Percentiles rank a stretch among this genome's conserved stretches.
Evolutionary conservation across 2,797 vertebrate species (phyloP).

Genomic region (Psittacula echo): DNA sequence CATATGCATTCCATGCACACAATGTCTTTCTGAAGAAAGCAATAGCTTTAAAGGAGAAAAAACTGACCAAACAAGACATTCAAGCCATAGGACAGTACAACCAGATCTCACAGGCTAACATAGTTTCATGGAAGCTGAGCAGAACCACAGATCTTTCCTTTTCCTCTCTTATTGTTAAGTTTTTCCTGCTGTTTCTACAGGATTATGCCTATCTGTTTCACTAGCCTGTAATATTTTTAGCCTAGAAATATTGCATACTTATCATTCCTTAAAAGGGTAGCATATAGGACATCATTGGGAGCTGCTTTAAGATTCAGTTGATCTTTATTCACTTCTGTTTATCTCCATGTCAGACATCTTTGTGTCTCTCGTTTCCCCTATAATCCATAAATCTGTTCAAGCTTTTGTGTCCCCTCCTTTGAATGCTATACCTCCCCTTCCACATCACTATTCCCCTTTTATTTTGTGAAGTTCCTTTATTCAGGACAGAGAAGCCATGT

Average conservation of each 20-base stretch:
- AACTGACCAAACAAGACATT: not conserved
- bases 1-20: not conserved
- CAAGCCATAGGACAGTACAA: not conserved
- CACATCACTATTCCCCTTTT: not conserved
- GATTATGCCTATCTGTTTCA: constrained; percentile 47
- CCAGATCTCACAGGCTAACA: not conserved
- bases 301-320: constrained; percentile 36
- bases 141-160: constrained; percentile 8
- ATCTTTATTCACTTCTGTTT: constrained; percentile 45
- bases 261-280: constrained; percentile 59
- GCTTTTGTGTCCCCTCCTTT: not conserved
- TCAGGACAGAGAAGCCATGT: not conserved
- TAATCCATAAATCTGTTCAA: constrained; percentile 36
- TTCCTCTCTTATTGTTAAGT: not conserved
- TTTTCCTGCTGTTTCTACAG: constrained; percentile 33
- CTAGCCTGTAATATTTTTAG: constrained; percentile 13
- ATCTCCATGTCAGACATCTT: constrained; percentile 31
- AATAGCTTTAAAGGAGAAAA: not conserved
- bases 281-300: not conserved
- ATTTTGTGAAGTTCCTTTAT: not conserved
- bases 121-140: constrained; percentile 8
- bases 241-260: constrained; percentile 63
- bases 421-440: not conserved
- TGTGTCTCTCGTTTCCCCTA: constrained; percentile 41
- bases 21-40: not conserved